A percentile compares a stretch with the other conserved stretches of the same genome.
Evolutionary conservation across 2,113 vertebrate species (phyloP).

Genomic region (Otis tarda): DNA sequence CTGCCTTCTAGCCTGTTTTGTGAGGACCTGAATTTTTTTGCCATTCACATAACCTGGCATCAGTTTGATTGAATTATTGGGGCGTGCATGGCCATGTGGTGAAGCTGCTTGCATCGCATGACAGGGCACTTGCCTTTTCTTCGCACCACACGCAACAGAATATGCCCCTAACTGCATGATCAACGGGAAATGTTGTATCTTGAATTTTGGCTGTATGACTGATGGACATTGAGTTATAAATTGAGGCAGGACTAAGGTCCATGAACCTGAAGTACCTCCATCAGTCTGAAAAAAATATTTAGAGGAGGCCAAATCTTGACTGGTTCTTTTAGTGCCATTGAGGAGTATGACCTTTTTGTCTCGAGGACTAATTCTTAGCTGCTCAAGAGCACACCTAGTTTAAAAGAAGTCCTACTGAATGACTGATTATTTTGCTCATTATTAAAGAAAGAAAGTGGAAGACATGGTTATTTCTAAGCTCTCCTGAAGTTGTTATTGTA

Average conservation of each 20-base stretch:
- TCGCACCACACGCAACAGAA: not conserved
- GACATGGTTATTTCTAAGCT: not conserved
- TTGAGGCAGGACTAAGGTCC: not conserved
- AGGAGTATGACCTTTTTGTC: not conserved
- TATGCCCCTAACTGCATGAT: not conserved
- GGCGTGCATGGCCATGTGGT: rapidly evolving
- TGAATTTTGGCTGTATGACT: not conserved
- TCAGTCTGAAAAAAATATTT: not conserved
- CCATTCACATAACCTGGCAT: not conserved
- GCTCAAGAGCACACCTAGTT: not conserved
- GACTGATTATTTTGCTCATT: not conserved
- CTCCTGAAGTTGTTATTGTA: not conserved
- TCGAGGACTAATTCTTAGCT: not conserved
- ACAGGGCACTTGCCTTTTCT: not conserved
- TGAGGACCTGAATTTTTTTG: not conserved
- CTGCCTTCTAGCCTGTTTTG: not conserved
- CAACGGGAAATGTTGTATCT: not conserved
- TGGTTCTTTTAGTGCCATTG: not conserved
- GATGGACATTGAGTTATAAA: not conserved
- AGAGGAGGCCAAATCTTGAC: not conserved
- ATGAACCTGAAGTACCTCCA: not conserved
- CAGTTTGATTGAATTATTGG: not conserved
- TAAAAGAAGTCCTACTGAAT: not conserved
- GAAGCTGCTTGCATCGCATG: not conserved
- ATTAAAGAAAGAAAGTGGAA: not conserved